phyloP scores from a whole-genome alignment of 2,797 vertebrate species.

The Lateolabrax maculatus region DNA sequence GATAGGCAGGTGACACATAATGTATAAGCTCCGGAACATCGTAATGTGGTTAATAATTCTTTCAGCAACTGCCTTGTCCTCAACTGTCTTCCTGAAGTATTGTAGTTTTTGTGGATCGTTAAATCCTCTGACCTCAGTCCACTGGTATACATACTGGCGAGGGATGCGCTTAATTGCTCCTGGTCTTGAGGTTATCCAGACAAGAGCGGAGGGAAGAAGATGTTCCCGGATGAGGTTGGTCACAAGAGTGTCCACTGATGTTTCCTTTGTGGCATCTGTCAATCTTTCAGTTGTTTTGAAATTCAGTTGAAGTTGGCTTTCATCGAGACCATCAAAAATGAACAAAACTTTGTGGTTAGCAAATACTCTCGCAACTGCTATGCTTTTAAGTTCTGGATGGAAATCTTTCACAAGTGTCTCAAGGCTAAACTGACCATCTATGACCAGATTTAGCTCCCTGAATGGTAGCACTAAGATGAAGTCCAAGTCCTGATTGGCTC shows the following conservation, averaged over 20 bases:
- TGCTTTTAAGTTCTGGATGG: constrained; percentile 42
- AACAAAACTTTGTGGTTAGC: constrained; percentile 46
- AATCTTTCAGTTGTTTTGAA: constrained; percentile 7
- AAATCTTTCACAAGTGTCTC: constrained; percentile 49
- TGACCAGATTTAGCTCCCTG: constrained; percentile 59
- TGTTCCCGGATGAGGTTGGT: constrained; percentile 52
- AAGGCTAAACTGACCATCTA: constrained; percentile 30
- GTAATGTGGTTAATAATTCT: constrained; percentile 37
- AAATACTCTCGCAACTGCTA: background rate
- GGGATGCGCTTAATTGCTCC: constrained; percentile 46
- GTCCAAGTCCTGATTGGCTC: constrained; percentile 46
- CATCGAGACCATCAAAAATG: constrained; percentile 68
- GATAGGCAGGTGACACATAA: constrained; percentile 73
- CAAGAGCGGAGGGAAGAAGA: constrained; percentile 46
- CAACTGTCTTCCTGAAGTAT: constrained; percentile 55
- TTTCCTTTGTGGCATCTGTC: constrained; percentile 2
- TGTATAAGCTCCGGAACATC: constrained; percentile 54
- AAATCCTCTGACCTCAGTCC: constrained; percentile 64
- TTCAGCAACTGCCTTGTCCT: constrained; percentile 35
- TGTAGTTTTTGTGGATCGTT: constrained; percentile 49
- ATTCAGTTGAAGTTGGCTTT: constrained; percentile 55
- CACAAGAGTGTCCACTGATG: constrained; percentile 55
- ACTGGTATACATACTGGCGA: accelerated
- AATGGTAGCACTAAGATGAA: constrained; percentile 64
- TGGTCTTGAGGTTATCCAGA: constrained; percentile 72